Evolutionary conservation across 2,797 vertebrate genomes (phyloP), one percentile per base, ranked within the genome.

Genomic region (Melanogrammus aeglefinus): DNA sequence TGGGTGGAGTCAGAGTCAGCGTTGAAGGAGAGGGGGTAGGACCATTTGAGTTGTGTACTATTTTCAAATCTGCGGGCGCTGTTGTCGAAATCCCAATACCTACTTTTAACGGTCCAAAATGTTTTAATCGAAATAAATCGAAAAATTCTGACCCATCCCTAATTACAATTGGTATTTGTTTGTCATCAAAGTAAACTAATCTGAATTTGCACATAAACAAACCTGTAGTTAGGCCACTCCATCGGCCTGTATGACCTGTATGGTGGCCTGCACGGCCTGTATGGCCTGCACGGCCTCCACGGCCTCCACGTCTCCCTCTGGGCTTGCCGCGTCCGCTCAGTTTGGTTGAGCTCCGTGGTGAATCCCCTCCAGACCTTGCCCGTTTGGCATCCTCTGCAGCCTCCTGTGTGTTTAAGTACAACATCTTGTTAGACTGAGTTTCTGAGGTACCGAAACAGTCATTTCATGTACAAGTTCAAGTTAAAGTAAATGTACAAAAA

Each of bases 381-480:
- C 69, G 24, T 71, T 71, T 71, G 21, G 12, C n/a, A 12, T 71
- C 69, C n/a, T 71, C 69, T 12, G 24, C 69, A 71, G n/a, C 69
- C 69, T 71, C 29, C 69, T 71, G 69, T 71, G 69, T 71, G 69
- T 71, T 71, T 71, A 71, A 71, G 69, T 71, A 13, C n/a, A 71
- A 71, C 21, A 71, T 71, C 69, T 2, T 71, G 69, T 71, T n/a
- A 71, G 69, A 71, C 69, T 71, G 69, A 71, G 69, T 71, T 71
- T n/a, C 29, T 41, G 33, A 70, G 51, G 73, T 70, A 39, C 51
- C 51, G 69, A 71, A 71, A 71, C 27, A 31, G 10, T 41, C 39
- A 41, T 41, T 41, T 41, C 39, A 41, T 41, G 39, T 41, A 41
- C 39, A 41, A 41, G 39, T 41, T 41, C 39, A 41, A 6, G 39